These are phyloP conservation scores for Sarcoramphus papa DNA, from an alignment of 2,797 vertebrate species.

Conservation along the genomic window DNA sequence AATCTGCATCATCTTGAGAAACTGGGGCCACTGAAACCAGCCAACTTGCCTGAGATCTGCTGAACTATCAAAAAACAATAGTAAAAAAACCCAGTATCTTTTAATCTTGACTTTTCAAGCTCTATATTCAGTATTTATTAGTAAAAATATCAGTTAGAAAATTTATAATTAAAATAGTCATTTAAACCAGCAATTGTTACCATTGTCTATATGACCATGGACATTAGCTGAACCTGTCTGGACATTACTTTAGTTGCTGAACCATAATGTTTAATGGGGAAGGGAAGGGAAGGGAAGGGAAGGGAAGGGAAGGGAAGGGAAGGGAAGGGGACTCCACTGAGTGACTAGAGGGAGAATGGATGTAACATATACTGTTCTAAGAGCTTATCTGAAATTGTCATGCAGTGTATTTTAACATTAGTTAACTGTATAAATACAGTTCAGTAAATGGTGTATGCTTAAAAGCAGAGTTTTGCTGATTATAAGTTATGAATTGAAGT, in stretches of 20 bases:
- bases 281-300: neutral
- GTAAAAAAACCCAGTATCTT: neutral
- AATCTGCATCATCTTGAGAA: neutral
- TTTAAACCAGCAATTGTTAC: neutral
- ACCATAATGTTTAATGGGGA: neutral
- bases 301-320: neutral
- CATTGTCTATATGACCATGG: neutral
- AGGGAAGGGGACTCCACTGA: neutral
- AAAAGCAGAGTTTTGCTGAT: neutral
- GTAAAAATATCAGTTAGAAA: neutral
- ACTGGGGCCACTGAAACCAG: neutral
- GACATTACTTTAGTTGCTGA: neutral
- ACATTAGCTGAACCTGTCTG: neutral
- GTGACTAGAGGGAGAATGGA: neutral
- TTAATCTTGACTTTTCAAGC: neutral
- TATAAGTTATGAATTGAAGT: neutral
- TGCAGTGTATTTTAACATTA: neutral
- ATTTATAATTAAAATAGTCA: neutral
- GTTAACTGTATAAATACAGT: neutral
- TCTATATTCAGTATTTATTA: neutral
- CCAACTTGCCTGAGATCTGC: neutral
- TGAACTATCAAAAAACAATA: neutral
- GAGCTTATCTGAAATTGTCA: neutral
- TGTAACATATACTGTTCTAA: neutral
- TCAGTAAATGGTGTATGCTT: neutral